phyloP scores from a whole-genome alignment of 2,797 vertebrate species.

The Brachymystax lenok region DNA sequence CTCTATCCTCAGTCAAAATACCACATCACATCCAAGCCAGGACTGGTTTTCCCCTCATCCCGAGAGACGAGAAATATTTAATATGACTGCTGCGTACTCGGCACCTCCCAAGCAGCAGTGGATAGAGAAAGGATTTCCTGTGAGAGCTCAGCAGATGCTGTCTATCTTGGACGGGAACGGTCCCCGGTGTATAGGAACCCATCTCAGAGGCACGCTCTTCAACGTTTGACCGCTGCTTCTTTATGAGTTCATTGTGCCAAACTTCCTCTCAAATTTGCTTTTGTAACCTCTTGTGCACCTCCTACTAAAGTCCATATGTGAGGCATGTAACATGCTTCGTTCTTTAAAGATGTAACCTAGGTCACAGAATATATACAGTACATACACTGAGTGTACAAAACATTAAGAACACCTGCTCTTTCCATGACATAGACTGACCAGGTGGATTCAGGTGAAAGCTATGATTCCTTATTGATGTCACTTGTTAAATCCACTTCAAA shows the following conservation, averaged over 20 bases:
- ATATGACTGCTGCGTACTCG: background rate
- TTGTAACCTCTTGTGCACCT: constrained; percentile 1
- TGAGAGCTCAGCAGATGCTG: constrained; percentile 5
- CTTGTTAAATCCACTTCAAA: too few relatives aligned
- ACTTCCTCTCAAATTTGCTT: constrained; percentile 12
- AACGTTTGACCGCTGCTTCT: constrained; percentile 15
- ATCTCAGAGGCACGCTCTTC: constrained; percentile 15
- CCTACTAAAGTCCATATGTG: background rate
- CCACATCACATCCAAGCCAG: constrained; percentile 19
- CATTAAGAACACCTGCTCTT: too few relatives aligned
- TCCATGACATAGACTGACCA: too few relatives aligned
- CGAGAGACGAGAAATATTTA: background rate
- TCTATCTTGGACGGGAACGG: background rate
- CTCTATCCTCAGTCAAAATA: constrained; percentile 7
- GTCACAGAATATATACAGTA: background rate
- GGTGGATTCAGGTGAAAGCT: too few relatives aligned
- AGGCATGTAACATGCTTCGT: background rate
- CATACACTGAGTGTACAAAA: too few relatives aligned
- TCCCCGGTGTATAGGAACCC: background rate
- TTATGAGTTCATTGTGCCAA: constrained; percentile 14
- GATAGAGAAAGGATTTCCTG: constrained; percentile 34
- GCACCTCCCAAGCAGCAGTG: constrained; percentile 2
- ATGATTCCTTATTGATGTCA: too few relatives aligned
- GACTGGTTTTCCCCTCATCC: background rate
- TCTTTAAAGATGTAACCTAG: constrained; percentile 1